Conservation (phyloP, 2,113 vertebrate genomes). For the Dasyornis broadbenti region DNA sequence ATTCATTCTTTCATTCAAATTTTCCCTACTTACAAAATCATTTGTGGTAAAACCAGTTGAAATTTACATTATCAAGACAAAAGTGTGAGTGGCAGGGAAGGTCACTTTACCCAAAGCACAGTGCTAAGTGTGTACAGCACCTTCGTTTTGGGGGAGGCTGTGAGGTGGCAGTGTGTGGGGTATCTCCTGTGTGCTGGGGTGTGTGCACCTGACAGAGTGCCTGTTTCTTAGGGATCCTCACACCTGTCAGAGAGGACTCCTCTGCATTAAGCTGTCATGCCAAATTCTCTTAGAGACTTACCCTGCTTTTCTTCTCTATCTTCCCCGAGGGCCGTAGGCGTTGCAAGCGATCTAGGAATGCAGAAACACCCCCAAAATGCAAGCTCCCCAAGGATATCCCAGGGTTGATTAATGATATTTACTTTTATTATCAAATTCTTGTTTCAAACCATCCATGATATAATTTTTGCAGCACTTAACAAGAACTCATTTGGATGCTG, state of each 20-base stretch:
- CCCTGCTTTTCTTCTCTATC: not conserved
- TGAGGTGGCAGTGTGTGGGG: no score
- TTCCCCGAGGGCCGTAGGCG: not conserved
- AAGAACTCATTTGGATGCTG: not conserved
- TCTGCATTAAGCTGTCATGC: not conserved
- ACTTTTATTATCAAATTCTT: not conserved
- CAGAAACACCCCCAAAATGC: not conserved
- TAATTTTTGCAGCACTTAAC: not conserved
- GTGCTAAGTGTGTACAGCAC: not conserved
- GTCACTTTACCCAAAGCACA: not conserved
- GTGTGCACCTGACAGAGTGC: fast-evolving
- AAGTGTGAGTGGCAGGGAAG: not conserved
- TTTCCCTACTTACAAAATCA: not conserved
- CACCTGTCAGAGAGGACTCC: not conserved
- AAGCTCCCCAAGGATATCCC: not conserved
- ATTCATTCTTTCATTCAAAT: not conserved
- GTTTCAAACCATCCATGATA: not conserved
- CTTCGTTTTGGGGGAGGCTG: not conserved
- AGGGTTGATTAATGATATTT: not conserved
- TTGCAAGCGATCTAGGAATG: not conserved
- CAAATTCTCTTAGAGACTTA: not conserved
- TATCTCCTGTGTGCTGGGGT: fast-evolving
- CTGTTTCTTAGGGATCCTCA: not conserved
- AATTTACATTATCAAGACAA: not conserved
- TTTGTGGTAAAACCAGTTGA: not conserved